phyloP scores from a whole-genome alignment of 2,113 vertebrate genomes.

The human (Homo sapiens) region DNA sequence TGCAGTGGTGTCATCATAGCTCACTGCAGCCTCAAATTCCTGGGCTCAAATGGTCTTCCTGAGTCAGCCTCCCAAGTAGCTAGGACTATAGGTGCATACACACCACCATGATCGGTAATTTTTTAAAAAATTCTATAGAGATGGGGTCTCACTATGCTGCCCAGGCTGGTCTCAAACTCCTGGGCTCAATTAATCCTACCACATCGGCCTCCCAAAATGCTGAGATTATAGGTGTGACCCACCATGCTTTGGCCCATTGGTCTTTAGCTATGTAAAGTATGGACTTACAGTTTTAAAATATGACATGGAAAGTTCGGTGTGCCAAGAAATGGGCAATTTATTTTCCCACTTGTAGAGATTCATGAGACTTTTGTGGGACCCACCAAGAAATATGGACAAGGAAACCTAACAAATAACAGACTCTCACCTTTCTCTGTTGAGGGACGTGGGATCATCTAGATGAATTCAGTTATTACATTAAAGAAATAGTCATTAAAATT shows the following conservation, averaged over 20 bases:
- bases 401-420: background rate
- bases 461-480: background rate
- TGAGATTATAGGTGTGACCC: too few relatives aligned
- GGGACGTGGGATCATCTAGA: background rate
- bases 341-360: background rate
- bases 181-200: too few relatives aligned
- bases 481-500: background rate
- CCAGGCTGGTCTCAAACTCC: too few relatives aligned
- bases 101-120: too few relatives aligned
- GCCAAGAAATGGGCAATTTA: background rate
- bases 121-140: fast-evolving
- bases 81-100: too few relatives aligned
- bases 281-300: background rate
- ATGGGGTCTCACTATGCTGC: too few relatives aligned
- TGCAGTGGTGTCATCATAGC: too few relatives aligned
- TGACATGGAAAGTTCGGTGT: background rate
- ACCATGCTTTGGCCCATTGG: background rate
- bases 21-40: too few relatives aligned
- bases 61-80: too few relatives aligned
- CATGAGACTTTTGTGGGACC: background rate
- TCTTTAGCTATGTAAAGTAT: background rate
- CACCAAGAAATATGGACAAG: background rate
- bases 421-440: background rate
- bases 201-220: too few relatives aligned
- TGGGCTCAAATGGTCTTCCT: too few relatives aligned